These are phyloP conservation scores for Pasiphila rectangulata DNA, from an alignment of 2,888 invertebrate species.

Conservation along the genomic window DNA sequence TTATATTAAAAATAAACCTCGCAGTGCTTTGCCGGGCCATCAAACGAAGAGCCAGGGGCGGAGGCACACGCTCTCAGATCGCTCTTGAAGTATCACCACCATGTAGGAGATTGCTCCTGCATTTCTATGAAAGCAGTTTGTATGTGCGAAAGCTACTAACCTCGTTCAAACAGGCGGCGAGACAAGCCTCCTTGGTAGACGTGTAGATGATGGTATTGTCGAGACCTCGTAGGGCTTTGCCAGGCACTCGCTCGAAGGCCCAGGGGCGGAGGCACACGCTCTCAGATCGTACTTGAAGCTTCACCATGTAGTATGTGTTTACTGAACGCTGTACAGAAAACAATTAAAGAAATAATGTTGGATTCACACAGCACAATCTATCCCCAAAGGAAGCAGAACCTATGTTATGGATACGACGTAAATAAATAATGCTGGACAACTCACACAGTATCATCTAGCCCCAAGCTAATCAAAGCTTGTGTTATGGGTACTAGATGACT, in stretches of 20 bases:
- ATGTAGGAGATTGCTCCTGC: conserved; percentile 97
- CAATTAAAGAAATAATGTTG: background rate
- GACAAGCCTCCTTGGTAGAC: conserved; percentile 95
- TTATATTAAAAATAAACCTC: conserved; percentile 93
- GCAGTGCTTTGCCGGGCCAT: conserved; percentile 94
- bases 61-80: conserved; percentile 94
- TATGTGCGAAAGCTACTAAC: too few relatives aligned
- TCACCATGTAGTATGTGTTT: conserved; percentile 97
- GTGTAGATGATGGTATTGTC: conserved; percentile 96
- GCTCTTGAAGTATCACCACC: conserved; percentile 94
- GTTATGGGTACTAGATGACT: too few relatives aligned
- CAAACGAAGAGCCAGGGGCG: conserved; percentile 96
- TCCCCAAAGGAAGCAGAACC: too few relatives aligned
- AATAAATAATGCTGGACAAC: too few relatives aligned
- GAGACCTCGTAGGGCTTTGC: conserved; percentile 93
- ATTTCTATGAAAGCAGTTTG: too few relatives aligned
- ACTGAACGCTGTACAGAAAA: conserved; percentile 78
- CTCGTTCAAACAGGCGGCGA: conserved; percentile 95
- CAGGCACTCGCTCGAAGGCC: conserved; percentile 96
- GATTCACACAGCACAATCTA: background rate
- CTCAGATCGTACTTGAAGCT: conserved; percentile 93
- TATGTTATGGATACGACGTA: too few relatives aligned
- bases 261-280: conserved; percentile 95
- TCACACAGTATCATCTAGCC: too few relatives aligned
- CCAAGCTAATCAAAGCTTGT: too few relatives aligned